These are phyloP conservation scores for Rousettus madagascariensis DNA, from an alignment of 2,797 vertebrate genomes.

Conservation along the genomic window DNA sequence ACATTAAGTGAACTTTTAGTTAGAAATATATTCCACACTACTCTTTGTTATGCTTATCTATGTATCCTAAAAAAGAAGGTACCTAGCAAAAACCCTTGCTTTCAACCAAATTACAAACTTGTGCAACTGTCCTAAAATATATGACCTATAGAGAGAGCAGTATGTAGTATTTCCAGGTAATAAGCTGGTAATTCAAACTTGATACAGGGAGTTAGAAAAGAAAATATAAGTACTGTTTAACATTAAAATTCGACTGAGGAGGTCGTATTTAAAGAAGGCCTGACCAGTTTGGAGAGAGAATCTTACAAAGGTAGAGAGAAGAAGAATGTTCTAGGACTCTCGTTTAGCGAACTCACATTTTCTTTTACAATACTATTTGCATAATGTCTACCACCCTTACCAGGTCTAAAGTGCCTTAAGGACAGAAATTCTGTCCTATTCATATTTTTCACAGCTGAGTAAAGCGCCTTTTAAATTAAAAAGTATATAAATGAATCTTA, in stretches of 20 bases:
- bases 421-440: constrained; percentile 15
- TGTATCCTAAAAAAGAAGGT: neutral
- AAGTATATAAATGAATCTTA: constrained; percentile 15
- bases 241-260: neutral
- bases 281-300: neutral
- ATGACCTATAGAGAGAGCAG: neutral
- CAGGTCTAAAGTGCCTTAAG: constrained; percentile 28
- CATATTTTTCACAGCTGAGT: neutral
- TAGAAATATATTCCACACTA: neutral
- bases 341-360: neutral
- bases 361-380: neutral
- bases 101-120: neutral
- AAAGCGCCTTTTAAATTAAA: constrained; percentile 25
- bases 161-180: neutral
- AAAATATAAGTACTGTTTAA: neutral
- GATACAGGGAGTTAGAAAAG: neutral
- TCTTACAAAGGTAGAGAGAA: neutral
- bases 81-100: neutral
- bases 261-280: neutral
- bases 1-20: neutral
- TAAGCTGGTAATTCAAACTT: neutral
- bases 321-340: neutral
- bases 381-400: neutral
- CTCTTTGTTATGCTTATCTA: neutral
- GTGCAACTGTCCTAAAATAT: neutral